Base-by-base conservation (phyloP, 1,140 invertebrate genomes). In the Meteorus sp. region DNA sequence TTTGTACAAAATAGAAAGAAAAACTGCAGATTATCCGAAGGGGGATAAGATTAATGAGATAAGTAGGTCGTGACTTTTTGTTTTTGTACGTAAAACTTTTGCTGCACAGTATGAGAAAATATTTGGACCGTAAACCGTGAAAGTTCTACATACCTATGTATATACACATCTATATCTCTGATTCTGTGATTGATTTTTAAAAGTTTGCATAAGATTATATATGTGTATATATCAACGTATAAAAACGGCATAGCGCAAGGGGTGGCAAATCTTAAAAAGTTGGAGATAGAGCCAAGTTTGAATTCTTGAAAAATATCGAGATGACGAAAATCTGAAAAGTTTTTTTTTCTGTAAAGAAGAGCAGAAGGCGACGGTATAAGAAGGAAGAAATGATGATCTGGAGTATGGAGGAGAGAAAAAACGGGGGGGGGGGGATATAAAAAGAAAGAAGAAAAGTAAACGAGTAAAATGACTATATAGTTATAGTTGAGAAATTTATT, bases 11-110 rank as follows among this genome's bases (percentile, higher is more conserved):
- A n/a, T n/a, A n/a, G n/a, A 39, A 39, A 39, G 15, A 29, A 39
- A 39, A 39, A 8, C 15, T 20, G 11, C 19, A 45, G 22, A 22
- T 45, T 20, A 25, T 48, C 1, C 27, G 11, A n/a, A n/a, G 27
- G 22, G 23, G 20, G 22, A 48, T 27, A 48, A 50, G 47, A 50
- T 50, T 50, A 50, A 50, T 50, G 27, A 4, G n/a, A 50, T 39
- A 50, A 50, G n/a, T 50, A 50, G 25, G 47, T 31, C 47, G 27
- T 35, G 5, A 19, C 25, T 13, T 50, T 50, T 31, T 50, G 31
- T 25, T 50, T 50, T 50, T 50, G 7, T 48, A 15, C 17, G 23
- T 3, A 50, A 50, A 50, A 29, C 33, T 50, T 50, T 13, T 39
- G 8, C 35, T 7, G 3, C n/a, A 27, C 45, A n/a, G n/a, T 27